A percentile compares a stretch with the other conserved stretches of the same genome.
These are phyloP conservation scores for Desoria tigrina DNA, from an alignment of 2,888 invertebrate species.

Conservation along the genomic window DNA sequence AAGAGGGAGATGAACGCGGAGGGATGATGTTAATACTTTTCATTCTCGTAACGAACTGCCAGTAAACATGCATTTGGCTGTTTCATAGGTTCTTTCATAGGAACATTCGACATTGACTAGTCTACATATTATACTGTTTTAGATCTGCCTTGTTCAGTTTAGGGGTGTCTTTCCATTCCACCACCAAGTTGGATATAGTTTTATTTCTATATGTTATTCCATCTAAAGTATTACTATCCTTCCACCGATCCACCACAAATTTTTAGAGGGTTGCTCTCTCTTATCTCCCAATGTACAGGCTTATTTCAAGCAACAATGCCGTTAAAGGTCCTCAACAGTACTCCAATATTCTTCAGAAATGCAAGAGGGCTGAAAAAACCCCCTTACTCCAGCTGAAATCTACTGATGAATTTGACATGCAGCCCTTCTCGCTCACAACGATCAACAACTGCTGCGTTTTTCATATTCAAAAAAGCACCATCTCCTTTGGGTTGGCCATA, in stretches of 20 bases:
- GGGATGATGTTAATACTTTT: conserved; percentile 17
- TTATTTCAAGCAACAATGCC: not conserved
- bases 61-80: conserved; percentile 10
- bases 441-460: too few relatives aligned
- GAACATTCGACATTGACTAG: not conserved
- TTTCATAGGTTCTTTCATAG: conserved; percentile 5
- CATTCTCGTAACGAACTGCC: conserved; percentile 29
- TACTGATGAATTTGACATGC: too few relatives aligned
- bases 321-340: conserved; percentile 4
- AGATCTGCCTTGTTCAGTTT: not conserved
- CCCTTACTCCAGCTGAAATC: conserved; percentile 3
- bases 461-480: too few relatives aligned
- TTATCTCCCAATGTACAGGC: not conserved
- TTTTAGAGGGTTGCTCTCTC: conserved; percentile 4
- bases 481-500: too few relatives aligned
- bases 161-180: not conserved
- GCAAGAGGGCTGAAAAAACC: not conserved
- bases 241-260: too few relatives aligned
- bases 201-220: not conserved
- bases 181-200: not conserved
- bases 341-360: not conserved
- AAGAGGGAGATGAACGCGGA: conserved; percentile 3
- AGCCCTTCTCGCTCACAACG: too few relatives aligned
- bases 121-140: not conserved
- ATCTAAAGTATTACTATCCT: too few relatives aligned